Percentiles rank a stretch among this genome's conserved stretches.
Evolutionary conservation across 1,140 invertebrate genomes (phyloP).

Genomic region (Aplysia californica): DNA sequence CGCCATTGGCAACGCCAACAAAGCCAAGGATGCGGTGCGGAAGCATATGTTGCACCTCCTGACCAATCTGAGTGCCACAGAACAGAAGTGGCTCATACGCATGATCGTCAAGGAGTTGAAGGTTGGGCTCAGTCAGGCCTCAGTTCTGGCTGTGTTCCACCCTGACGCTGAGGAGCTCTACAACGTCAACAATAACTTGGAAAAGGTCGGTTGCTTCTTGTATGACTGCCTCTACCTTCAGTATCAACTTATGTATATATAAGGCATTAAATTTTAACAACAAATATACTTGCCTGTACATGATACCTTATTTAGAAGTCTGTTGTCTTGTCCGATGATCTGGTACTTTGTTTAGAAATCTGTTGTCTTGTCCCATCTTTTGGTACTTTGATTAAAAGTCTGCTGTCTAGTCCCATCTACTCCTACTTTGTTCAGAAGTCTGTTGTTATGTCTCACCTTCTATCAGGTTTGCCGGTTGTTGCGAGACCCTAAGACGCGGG

Average conservation of each 20-base stretch:
- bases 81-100: slow-evolving; percentile 90
- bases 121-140: slow-evolving; percentile 71
- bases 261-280: too few species aligned
- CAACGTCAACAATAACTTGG: slow-evolving; percentile 78
- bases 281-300: too few species aligned
- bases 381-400: too few species aligned
- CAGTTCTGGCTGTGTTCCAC: slow-evolving; percentile 82
- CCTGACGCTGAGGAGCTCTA: slow-evolving; percentile 83
- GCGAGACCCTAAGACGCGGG: slow-evolving; percentile 72
- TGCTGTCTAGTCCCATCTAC: too few species aligned
- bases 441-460: too few species aligned
- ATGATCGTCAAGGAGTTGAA: slow-evolving; percentile 81
- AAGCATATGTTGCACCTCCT: slow-evolving; percentile 72
- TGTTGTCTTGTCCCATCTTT: too few species aligned
- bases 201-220: slow-evolving; percentile 75
- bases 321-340: too few species aligned
- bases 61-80: slow-evolving; percentile 74
- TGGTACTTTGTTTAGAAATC: too few species aligned
- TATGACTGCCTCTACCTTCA: too few species aligned
- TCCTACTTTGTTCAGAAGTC: too few species aligned
- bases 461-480: slow-evolving; percentile 78
- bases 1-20: slow-evolving; percentile 71
- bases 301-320: too few species aligned
- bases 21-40: slow-evolving; percentile 68
- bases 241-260: too few species aligned